phyloP scores from a whole-genome alignment of 2,113 vertebrate genomes.

The Catharus fuscescens region DNA sequence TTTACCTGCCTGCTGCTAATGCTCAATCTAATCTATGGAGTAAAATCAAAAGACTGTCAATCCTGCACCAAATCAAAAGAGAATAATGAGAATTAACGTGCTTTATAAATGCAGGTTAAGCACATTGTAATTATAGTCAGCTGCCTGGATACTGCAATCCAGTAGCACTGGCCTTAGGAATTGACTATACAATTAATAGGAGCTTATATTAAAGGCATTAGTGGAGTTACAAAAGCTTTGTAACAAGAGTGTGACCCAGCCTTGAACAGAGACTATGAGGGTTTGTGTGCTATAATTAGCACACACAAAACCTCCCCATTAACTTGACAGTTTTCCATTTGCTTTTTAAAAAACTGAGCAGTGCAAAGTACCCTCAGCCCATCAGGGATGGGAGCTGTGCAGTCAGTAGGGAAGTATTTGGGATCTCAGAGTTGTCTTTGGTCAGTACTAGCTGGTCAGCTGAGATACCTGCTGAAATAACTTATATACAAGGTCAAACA shows the following conservation, averaged over 20 bases:
- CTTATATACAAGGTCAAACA: not conserved
- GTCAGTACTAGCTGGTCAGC: not conserved
- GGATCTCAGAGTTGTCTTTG: not conserved
- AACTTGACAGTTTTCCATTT: slow-evolving; percentile 12
- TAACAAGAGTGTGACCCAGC: slow-evolving; percentile 61
- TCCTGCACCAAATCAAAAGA: slow-evolving; percentile 59
- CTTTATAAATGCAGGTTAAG: slow-evolving; percentile 71
- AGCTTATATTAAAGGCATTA: slow-evolving; percentile 75
- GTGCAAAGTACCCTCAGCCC: not conserved
- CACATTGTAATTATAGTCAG: slow-evolving; percentile 71
- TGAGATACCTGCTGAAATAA: not conserved
- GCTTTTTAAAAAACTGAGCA: not conserved
- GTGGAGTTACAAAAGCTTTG: slow-evolving; percentile 71
- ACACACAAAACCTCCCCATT: not conserved
- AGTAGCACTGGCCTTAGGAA: slow-evolving; percentile 57
- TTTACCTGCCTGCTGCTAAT: not conserved
- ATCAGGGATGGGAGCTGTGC: not conserved
- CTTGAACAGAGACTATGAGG: slow-evolving; percentile 35
- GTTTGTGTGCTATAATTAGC: slow-evolving; percentile 58
- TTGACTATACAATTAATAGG: slow-evolving; percentile 75
- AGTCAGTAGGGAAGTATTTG: not conserved
- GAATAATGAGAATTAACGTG: slow-evolving; percentile 37
- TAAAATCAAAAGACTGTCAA: slow-evolving; percentile 25
- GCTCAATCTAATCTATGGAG: not conserved
- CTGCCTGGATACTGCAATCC: slow-evolving; percentile 54